These are phyloP conservation scores for Brachyistius frenatus DNA, from an alignment of 2,113 vertebrate species.

Conservation along the genomic window DNA sequence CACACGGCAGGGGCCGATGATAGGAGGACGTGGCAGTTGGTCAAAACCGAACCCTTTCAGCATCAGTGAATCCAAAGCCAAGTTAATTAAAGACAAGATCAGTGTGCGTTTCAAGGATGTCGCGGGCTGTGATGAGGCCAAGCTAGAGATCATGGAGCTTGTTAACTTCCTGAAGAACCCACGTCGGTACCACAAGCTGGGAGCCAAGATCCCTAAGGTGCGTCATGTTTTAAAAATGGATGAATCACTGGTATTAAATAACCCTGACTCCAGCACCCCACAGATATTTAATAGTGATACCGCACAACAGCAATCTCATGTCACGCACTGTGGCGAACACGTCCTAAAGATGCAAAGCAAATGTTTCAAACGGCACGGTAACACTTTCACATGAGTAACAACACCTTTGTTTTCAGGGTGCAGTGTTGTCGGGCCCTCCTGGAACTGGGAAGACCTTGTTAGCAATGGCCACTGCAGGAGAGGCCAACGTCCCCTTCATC, in stretches of 20 bases:
- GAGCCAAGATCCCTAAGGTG: constrained; percentile 98
- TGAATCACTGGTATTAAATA: neutral
- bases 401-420: constrained; percentile 85
- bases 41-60: constrained; percentile 92
- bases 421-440: constrained; percentile 94
- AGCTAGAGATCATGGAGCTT: constrained; percentile 97
- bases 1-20: constrained; percentile 86
- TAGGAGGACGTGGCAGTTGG: constrained; percentile 85
- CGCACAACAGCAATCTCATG: neutral
- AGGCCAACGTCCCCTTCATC: constrained; percentile 96
- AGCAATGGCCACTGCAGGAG: constrained; percentile 97
- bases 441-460: constrained; percentile 98
- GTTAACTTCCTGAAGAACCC: constrained; percentile 97
- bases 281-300: neutral
- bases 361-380: neutral
- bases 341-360: neutral
- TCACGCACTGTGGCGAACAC: neutral
- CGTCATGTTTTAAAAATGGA: neutral
- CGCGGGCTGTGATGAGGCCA: constrained; percentile 97
- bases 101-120: constrained; percentile 95
- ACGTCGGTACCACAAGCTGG: constrained; percentile 92
- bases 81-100: constrained; percentile 91
- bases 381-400: neutral
- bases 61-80: constrained; percentile 94
- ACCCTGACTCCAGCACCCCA: neutral